Percentiles rank a stretch among this genome's conserved stretches.
Evolutionary conservation across 2,888 invertebrate genomes (phyloP).

Genomic region (Selenia dentaria): DNA sequence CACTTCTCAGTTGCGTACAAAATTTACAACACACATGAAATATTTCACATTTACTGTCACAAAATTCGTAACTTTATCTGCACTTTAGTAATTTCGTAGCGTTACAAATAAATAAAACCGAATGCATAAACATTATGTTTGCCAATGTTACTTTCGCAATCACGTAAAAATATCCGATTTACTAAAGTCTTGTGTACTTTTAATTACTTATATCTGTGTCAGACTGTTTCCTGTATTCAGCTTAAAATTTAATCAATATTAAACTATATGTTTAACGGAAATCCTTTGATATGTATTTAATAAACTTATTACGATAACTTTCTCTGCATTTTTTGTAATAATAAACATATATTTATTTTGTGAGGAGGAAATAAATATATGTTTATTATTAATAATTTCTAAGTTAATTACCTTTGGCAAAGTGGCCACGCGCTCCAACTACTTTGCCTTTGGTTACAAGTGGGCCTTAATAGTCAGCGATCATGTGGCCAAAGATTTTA

Average conservation of each 20-base stretch:
- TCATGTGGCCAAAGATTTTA: too few species aligned
- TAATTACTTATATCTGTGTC: neutral
- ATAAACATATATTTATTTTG: too few species aligned
- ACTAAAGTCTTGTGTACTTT: slow-evolving; percentile 1
- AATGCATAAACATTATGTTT: slow-evolving; percentile 5
- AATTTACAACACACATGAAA: slow-evolving; percentile 16
- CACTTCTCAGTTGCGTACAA: slow-evolving; percentile 2
- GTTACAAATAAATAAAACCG: slow-evolving; percentile 13
- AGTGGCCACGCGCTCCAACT: too few species aligned
- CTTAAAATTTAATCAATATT: neutral
- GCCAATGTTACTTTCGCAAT: slow-evolving; percentile 8
- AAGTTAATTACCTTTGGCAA: too few species aligned
- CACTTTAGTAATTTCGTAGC: slow-evolving; percentile 15
- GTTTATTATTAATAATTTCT: too few species aligned
- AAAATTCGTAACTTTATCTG: slow-evolving; percentile 17
- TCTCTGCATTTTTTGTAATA: too few species aligned
- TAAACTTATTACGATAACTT: too few species aligned
- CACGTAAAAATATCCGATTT: neutral
- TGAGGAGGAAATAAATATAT: too few species aligned
- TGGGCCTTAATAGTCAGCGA: too few species aligned
- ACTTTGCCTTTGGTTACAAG: too few species aligned
- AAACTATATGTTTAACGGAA: too few species aligned
- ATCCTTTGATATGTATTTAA: too few species aligned
- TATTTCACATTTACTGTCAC: slow-evolving; percentile 18
- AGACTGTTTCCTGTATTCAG: neutral